phyloP scores from a whole-genome alignment of 2,113 vertebrate species.

The Isichthys henryi region DNA sequence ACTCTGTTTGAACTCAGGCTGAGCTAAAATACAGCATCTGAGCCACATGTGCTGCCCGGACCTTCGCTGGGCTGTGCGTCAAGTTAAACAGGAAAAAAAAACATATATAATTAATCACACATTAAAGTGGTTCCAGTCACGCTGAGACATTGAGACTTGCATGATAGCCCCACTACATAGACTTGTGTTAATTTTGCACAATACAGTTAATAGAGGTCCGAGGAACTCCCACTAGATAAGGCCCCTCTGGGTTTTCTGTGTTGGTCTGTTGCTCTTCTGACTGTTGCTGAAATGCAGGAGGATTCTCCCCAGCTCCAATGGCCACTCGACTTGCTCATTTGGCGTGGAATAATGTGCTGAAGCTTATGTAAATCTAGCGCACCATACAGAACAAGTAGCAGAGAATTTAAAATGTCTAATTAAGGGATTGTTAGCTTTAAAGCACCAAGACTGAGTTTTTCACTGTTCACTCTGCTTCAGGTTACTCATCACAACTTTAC shows the following conservation, averaged over 20 bases:
- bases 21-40: conserved; percentile 22
- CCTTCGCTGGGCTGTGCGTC: conserved; percentile 29
- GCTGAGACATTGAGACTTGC: conserved; percentile 14
- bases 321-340: not conserved
- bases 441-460: conserved; percentile 18
- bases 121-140: conserved; percentile 28
- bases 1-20: conserved; percentile 38
- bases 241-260: not conserved
- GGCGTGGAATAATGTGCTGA: not conserved
- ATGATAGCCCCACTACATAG: conserved; percentile 33
- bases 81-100: conserved; percentile 23
- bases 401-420: conserved; percentile 26
- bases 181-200: conserved; percentile 28
- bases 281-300: conserved; percentile 15
- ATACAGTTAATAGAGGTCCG: conserved; percentile 3
- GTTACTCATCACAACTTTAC: not conserved
- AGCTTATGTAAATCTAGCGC: conserved; percentile 15
- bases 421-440: conserved; percentile 30
- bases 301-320: not conserved
- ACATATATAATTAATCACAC: conserved; percentile 40
- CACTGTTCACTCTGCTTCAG: not conserved
- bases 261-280: conserved; percentile 23
- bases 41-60: conserved; percentile 25
- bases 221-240: not conserved
- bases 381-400: conserved; percentile 18